Evolutionary conservation across 2,888 invertebrate genomes (phyloP), one percentile per base, ranked within the genome.

Genomic region (Pheosia gnoma): DNA sequence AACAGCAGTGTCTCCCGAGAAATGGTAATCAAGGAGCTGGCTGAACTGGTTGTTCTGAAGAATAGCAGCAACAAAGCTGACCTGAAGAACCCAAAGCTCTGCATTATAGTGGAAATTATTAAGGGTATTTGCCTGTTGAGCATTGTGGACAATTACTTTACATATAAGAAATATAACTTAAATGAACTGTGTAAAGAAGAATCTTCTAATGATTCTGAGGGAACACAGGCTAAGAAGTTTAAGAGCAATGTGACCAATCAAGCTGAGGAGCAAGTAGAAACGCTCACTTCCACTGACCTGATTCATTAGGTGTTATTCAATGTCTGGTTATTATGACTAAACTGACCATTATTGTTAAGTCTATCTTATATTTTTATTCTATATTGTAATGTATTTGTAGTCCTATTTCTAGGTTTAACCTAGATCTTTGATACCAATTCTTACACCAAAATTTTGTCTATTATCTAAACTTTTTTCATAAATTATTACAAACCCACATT

Each of bases 141-240:
- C 66, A 95, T 98, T 62, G 95, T 98, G 41, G 96, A 96, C 41
- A 95, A 98, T 85, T 98, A 97, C 87, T 94, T 95, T 78, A 95
- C 95, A 69, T 96, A 95, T 82, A 96, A 96, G 76, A 98, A 98
- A 84, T 98, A 97, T 88, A 98, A 98, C 92, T 90, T 98, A 64
- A 86, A 95, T 65, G 97, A 97, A 86, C 81, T 95, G 68, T 89
- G 88, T 76, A 93, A 93, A 75, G 91, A 91, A 7, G 91, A 93
- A 56, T 58, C 80, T 49, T 65, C 73, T n/a, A 88, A 85, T 76
- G 93, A 93, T 65, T 69, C 80, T 4, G 93, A 89, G 62, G 93
- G 79, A 72, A 86, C 86, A 51, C 87, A 91, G 80, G 88, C 93
- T 3, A 93, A 93, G 78, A 91, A 91, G 73, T 87, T 91, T 68